A percentile compares a stretch with the other conserved stretches of the same genome.
Conservation (phyloP, 2,888 invertebrate species). For the Tetropium fuscum region DNA sequence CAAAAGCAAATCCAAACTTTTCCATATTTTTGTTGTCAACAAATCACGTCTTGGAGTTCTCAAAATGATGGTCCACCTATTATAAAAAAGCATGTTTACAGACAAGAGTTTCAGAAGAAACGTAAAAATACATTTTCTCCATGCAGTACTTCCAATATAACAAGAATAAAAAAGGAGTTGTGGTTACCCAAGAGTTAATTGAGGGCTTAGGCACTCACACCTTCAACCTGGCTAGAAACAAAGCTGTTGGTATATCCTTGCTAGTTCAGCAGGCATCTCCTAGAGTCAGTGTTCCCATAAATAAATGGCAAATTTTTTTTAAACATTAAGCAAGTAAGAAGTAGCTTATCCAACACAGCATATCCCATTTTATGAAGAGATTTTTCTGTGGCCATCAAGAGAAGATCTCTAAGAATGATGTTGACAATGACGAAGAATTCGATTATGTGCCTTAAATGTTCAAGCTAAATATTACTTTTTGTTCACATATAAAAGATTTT, state of each 20-base stretch:
- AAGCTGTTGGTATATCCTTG: constrained; percentile 1
- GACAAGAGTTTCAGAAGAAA: constrained; percentile 5
- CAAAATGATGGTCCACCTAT: constrained; percentile 1
- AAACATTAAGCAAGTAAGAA: constrained; percentile 8
- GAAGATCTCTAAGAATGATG: constrained; percentile 10
- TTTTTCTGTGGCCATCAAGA: not conserved
- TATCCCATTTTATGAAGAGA: constrained; percentile 14
- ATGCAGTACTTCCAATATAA: constrained; percentile 7
- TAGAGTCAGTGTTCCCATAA: constrained; percentile 2
- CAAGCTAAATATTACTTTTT: no score
- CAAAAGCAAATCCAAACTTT: constrained; percentile 7
- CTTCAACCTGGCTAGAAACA: constrained; percentile 11
- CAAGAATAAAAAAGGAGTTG: constrained; percentile 11
- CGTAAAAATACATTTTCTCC: constrained; percentile 1
- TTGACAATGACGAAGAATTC: constrained; percentile 2
- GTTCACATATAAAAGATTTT: no score
- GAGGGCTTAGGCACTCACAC: constrained; percentile 5
- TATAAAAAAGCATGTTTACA: constrained; percentile 11
- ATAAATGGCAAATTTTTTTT: constrained; percentile 12
- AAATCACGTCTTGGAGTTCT: not conserved
- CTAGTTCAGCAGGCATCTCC: constrained; percentile 11
- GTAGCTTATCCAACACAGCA: constrained; percentile 1
- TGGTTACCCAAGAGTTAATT: constrained; percentile 10
- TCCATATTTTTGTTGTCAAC: constrained; percentile 2
- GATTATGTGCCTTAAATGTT: no score